Percentiles rank a stretch among this genome's conserved stretches.
phyloP scores from a whole-genome alignment of 2,888 invertebrate genomes.

The Bhutanitis thaidina region DNA sequence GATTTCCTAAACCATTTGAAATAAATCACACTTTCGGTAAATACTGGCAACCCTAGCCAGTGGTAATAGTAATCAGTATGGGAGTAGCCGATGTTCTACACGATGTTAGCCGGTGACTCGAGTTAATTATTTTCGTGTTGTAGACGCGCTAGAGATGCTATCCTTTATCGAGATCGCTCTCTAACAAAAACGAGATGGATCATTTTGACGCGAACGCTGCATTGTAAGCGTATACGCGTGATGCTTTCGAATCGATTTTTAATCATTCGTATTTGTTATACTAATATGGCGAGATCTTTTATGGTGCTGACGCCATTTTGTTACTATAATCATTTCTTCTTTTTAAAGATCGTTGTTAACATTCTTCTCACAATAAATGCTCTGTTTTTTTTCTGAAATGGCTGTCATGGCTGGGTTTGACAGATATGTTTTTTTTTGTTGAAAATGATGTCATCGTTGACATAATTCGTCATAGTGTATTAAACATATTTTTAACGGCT shows the following conservation, averaged over 20 bases:
- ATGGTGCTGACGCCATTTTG: slow-evolving; percentile 12
- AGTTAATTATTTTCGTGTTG: slow-evolving; percentile 77
- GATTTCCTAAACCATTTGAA: too few relatives aligned
- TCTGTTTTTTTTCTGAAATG: background rate
- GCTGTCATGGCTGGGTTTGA: too few relatives aligned
- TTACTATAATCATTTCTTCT: slow-evolving; percentile 24
- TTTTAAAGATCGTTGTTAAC: slow-evolving; percentile 29
- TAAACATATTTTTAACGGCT: too few relatives aligned
- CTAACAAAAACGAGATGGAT: slow-evolving; percentile 50
- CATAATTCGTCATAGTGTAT: too few relatives aligned
- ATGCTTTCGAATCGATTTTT: slow-evolving; percentile 15
- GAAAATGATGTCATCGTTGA: too few relatives aligned
- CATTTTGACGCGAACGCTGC: slow-evolving; percentile 16
- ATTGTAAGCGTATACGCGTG: slow-evolving; percentile 10
- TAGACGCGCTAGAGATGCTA: slow-evolving; percentile 67
- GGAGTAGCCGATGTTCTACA: slow-evolving; percentile 76
- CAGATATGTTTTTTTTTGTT: too few relatives aligned
- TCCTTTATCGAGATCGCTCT: slow-evolving; percentile 56
- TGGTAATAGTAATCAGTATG: slow-evolving; percentile 78
- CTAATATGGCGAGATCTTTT: slow-evolving; percentile 17
- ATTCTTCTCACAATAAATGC: slow-evolving; percentile 3
- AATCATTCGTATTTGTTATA: slow-evolving; percentile 19
- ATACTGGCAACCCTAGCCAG: slow-evolving; percentile 31
- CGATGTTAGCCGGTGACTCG: slow-evolving; percentile 67
- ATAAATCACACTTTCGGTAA: too few relatives aligned